These are phyloP conservation scores for Polydrusus cervinus DNA, from an alignment of 2,888 invertebrate species.

Conservation along the genomic window DNA sequence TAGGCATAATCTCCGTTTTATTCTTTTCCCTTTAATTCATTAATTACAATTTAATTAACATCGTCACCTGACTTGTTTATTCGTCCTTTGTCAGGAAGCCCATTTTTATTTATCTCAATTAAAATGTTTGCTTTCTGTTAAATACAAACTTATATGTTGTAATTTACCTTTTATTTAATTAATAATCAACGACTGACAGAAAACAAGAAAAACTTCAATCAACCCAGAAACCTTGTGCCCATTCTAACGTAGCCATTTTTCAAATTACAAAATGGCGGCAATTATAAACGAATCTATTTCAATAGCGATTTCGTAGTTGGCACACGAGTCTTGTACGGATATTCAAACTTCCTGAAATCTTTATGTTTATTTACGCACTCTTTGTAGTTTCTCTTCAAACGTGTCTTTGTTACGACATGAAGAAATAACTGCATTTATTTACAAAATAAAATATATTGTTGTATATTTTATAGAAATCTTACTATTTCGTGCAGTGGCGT, in stretches of 20 bases:
- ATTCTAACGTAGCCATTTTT: slow-evolving; percentile 30
- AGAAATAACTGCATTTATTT: slow-evolving; percentile 19
- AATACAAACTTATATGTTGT: neutral
- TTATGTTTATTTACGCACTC: slow-evolving; percentile 21
- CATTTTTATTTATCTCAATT: too few relatives aligned
- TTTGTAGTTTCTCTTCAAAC: slow-evolving; percentile 28
- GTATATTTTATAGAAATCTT: slow-evolving; percentile 6
- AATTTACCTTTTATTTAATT: slow-evolving; percentile 15
- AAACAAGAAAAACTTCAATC: slow-evolving; percentile 21
- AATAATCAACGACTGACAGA: neutral
- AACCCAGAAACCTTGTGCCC: slow-evolving; percentile 19
- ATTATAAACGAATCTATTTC: slow-evolving; percentile 45
- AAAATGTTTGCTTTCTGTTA: neutral
- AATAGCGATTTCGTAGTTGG: slow-evolving; percentile 24
- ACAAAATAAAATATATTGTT: neutral
- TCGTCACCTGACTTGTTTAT: too few relatives aligned
- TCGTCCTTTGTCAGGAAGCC: neutral
- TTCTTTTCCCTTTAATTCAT: too few relatives aligned
- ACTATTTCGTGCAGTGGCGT: too few relatives aligned
- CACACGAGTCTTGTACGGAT: slow-evolving; percentile 17
- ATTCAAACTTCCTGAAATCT: slow-evolving; percentile 20
- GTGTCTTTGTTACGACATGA: slow-evolving; percentile 23
- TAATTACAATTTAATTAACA: too few relatives aligned
- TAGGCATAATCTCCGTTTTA: too few relatives aligned
- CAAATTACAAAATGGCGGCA: slow-evolving; percentile 36